These are phyloP conservation scores for Leptonema lineaticorne DNA, from an alignment of 1,140 invertebrate species.

Conservation along the genomic window DNA sequence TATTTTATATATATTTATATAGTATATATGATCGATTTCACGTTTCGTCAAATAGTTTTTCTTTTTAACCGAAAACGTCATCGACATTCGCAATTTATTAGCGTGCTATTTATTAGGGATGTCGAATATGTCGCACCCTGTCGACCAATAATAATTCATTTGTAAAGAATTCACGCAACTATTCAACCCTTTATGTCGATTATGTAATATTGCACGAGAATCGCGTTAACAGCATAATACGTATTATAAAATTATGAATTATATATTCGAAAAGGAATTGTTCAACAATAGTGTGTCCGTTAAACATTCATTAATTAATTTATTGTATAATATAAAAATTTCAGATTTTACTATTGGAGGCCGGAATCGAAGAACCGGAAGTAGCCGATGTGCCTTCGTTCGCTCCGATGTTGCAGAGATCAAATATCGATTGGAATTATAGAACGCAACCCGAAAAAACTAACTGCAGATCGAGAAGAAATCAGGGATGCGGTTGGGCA, in stretches of 20 bases:
- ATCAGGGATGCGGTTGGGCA: slow-evolving; percentile 66
- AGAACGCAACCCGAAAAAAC: slow-evolving; percentile 61
- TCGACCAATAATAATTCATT: too few relatives aligned
- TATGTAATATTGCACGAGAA: too few relatives aligned
- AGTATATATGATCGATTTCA: background rate
- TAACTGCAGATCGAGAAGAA: slow-evolving; percentile 53
- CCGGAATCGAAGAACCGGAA: slow-evolving; percentile 72
- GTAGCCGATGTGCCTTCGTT: slow-evolving; percentile 67
- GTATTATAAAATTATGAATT: too few relatives aligned
- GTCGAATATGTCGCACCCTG: background rate
- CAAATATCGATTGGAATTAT: slow-evolving; percentile 69
- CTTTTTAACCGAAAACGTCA: background rate
- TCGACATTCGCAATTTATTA: background rate
- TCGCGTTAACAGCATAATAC: too few relatives aligned
- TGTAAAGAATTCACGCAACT: too few relatives aligned
- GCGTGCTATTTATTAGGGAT: too few relatives aligned
- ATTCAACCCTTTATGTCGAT: too few relatives aligned
- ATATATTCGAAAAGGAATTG: too few relatives aligned
- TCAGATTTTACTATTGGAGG: slow-evolving; percentile 72
- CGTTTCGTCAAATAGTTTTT: background rate
- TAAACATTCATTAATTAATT: too few relatives aligned
- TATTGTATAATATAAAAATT: too few relatives aligned
- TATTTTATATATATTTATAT: too few relatives aligned
- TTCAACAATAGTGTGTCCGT: too few relatives aligned
- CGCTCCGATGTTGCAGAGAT: slow-evolving; percentile 57